A percentile compares a stretch with the other conserved stretches of the same genome.
Evolutionary conservation across 2,888 invertebrate species (phyloP).

Genomic region (Chloroclysta siterata): DNA sequence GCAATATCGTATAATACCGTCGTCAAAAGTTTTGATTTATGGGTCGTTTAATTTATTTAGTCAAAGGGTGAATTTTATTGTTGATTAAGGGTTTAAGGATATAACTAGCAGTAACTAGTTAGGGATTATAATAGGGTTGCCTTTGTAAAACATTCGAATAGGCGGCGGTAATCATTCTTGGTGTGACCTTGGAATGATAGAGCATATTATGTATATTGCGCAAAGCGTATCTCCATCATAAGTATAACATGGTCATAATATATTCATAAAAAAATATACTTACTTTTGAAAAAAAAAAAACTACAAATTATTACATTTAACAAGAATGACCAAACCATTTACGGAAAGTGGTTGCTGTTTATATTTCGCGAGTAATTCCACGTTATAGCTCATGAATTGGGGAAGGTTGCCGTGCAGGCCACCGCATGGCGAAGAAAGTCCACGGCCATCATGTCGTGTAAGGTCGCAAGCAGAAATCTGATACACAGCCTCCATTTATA

Average conservation of each 20-base stretch:
- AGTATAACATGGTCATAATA: too few species aligned
- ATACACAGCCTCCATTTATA: conserved; percentile 44
- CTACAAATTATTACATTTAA: background rate
- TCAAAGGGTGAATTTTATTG: background rate
- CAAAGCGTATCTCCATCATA: too few species aligned
- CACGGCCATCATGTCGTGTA: conserved; percentile 50
- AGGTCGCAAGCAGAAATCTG: conserved; percentile 45
- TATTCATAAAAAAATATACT: too few species aligned
- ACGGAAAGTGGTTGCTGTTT: conserved; percentile 4
- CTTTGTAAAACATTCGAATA: background rate
- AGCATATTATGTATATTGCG: background rate
- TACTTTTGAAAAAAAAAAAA: too few species aligned
- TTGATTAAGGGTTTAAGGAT: background rate
- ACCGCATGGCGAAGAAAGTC: conserved; percentile 48
- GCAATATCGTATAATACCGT: conserved; percentile 28
- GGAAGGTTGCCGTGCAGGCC: conserved; percentile 49
- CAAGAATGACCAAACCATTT: conserved; percentile 7
- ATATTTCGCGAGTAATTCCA: conserved; percentile 35
- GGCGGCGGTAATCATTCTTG: background rate
- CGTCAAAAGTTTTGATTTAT: conserved; percentile 20
- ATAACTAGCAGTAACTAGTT: background rate
- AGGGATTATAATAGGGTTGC: background rate
- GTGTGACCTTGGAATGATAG: background rate
- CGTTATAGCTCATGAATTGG: conserved; percentile 49
- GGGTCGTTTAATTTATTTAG: background rate